phyloP scores from a whole-genome alignment of 2,113 vertebrate species.

The Passer domesticus region DNA sequence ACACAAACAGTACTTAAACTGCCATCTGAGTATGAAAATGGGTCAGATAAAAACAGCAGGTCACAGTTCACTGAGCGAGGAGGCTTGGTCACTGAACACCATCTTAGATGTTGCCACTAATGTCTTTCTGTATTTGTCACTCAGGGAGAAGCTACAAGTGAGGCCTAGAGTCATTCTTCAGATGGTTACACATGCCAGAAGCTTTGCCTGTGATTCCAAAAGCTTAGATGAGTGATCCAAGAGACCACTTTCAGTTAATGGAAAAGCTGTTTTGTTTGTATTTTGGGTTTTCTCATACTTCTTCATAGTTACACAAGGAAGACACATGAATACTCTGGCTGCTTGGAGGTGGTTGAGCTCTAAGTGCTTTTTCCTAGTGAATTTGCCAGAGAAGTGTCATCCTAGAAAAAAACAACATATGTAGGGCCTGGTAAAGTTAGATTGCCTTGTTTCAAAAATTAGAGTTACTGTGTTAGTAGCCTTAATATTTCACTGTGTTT shows the following conservation, averaged over 20 bases:
- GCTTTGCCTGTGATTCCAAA: not conserved
- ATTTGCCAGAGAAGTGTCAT: not conserved
- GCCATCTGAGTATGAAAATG: not conserved
- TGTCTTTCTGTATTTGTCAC: not conserved
- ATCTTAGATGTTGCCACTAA: not conserved
- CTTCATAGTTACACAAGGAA: not conserved
- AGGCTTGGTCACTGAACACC: not conserved
- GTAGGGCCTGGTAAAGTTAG: not conserved
- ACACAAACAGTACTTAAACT: slow-evolving; percentile 16
- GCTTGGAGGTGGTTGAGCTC: not conserved
- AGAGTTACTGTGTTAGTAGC: not conserved
- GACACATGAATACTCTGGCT: not conserved
- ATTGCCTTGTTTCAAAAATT: not conserved
- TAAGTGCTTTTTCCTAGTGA: not conserved
- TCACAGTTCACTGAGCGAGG: not conserved
- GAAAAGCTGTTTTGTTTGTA: not conserved
- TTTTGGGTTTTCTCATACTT: not conserved
- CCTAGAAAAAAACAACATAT: not conserved
- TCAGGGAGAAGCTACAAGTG: not conserved
- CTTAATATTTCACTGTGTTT: not conserved
- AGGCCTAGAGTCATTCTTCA: not conserved
- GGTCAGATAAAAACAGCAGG: not conserved
- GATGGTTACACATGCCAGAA: not conserved
- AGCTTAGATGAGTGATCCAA: not conserved
- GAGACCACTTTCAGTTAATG: not conserved